Conservation (phyloP, 2,113 vertebrate genomes). For the mouse (Mus musculus) region GRCm39 chr17:72608001-72608500, state of each 20-base stretch:
- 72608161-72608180: not conserved
- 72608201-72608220: not conserved
- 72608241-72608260: not conserved
- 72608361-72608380: slow-evolving; percentile 37
- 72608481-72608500: slow-evolving; percentile 45
- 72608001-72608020: not conserved
- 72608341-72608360: not conserved
- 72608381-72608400: not conserved
- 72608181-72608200: not conserved
- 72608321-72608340: slow-evolving; percentile 32
- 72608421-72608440: slow-evolving; percentile 33
- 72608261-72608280: not conserved
- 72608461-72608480: slow-evolving; percentile 33
- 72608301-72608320: slow-evolving; percentile 24
- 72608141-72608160: not conserved
- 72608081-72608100: not conserved
- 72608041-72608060: not conserved
- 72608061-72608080: not conserved
- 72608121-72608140: not conserved
- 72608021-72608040: not conserved
- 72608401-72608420: not conserved
- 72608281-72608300: not conserved
- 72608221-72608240: not conserved
- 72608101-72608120: not conserved
- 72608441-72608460: slow-evolving; percentile 4